Conservation (phyloP, 2,113 vertebrate species). For the Chlamydotis undulata region DNA sequence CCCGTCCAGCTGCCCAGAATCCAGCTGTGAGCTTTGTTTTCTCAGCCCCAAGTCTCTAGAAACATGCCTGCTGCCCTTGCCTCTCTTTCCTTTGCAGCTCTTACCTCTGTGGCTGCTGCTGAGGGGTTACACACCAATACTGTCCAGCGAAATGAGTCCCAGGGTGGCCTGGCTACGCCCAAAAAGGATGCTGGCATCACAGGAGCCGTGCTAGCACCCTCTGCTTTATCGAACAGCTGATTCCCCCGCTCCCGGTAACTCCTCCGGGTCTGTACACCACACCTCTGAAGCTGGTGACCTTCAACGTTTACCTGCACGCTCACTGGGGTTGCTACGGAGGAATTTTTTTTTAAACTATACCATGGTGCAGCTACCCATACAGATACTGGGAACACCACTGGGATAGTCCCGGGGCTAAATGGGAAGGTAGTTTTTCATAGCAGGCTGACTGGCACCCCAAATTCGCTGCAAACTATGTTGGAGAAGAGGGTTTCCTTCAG, state of each 20-base stretch:
- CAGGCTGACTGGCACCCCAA: not conserved
- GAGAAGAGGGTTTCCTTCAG: not conserved
- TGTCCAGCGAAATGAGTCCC: rapidly evolving
- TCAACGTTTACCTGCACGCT: rapidly evolving
- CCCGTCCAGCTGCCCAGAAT: not conserved
- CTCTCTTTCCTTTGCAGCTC: not conserved
- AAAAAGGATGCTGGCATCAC: rapidly evolving
- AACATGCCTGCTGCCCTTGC: rapidly evolving
- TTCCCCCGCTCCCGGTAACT: rapidly evolving
- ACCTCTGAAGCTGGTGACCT: not conserved
- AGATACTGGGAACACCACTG: not conserved
- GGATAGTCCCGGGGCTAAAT: not conserved
- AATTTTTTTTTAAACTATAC: not conserved
- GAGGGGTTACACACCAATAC: rapidly evolving
- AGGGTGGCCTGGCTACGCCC: not conserved
- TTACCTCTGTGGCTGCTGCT: not conserved
- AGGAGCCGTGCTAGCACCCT: not conserved
- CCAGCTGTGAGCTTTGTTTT: not conserved
- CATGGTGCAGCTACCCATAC: rapidly evolving
- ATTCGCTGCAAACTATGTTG: rapidly evolving
- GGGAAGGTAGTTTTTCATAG: not conserved
- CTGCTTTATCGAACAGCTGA: not conserved
- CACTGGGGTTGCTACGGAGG: rapidly evolving
- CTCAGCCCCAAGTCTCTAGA: not conserved
- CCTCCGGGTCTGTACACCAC: rapidly evolving